Conservation (phyloP, 1,140 invertebrate species). For the Rhizoglyphus robini region DNA sequence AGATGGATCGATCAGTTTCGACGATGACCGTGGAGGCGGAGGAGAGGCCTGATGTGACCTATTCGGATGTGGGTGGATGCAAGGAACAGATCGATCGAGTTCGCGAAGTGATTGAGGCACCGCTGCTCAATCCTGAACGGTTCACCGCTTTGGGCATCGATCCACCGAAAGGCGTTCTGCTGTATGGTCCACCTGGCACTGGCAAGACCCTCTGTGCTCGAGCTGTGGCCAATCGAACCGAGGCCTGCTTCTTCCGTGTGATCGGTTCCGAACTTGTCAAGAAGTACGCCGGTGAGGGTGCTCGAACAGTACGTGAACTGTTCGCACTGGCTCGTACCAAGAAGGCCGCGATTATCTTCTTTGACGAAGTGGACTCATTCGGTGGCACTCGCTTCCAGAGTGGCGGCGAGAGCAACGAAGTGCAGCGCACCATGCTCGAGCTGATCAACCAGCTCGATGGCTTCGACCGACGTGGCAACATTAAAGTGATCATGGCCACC, state of each 20-base stretch:
- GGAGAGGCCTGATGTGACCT: constrained; percentile 23
- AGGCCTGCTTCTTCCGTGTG: constrained; percentile 23
- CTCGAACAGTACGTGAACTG: constrained; percentile 23
- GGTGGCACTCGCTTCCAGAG: constrained; percentile 82
- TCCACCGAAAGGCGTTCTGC: constrained; percentile 46
- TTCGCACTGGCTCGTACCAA: constrained; percentile 38
- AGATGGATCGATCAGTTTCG: constrained; percentile 19
- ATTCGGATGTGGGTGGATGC: constrained; percentile 21
- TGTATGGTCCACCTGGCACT: constrained; percentile 69
- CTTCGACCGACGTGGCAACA: constrained; percentile 45
- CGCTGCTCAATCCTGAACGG: constrained; percentile 28
- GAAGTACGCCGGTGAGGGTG: constrained; percentile 24
- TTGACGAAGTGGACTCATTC: constrained; percentile 41
- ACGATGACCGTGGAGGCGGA: constrained; percentile 22
- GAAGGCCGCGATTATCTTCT: constrained; percentile 41
- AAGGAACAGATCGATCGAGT: constrained; percentile 22
- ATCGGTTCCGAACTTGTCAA: constrained; percentile 25
- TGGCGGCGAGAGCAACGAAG: constrained; percentile 89
- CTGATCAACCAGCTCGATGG: constrained; percentile 45
- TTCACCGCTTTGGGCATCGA: constrained; percentile 22
- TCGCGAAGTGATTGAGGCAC: constrained; percentile 21
- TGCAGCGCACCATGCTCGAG: constrained; percentile 45
- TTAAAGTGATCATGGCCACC: constrained; percentile 50
- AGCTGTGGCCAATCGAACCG: constrained; percentile 44
- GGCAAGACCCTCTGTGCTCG: constrained; percentile 71